Percentiles rank a stretch among this genome's conserved stretches.
Evolutionary conservation across 2,797 vertebrate species (phyloP).

Genomic region (Meriones psammophilus): DNA sequence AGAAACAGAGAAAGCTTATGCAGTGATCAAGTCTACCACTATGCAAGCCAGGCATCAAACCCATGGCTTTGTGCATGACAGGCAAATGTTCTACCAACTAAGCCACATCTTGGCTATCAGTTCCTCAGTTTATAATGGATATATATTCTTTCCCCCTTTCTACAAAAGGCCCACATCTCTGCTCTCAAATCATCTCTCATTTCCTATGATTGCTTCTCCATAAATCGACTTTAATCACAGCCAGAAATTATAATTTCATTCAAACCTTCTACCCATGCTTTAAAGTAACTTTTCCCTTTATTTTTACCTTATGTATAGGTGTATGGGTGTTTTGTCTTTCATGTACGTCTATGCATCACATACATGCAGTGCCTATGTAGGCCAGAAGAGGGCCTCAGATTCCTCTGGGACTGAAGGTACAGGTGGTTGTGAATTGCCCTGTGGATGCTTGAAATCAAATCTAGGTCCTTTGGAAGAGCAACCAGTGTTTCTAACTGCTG

Average conservation of each 20-base stretch:
- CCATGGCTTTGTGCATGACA: background rate
- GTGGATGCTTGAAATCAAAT: background rate
- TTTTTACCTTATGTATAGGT: background rate
- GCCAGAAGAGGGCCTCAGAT: background rate
- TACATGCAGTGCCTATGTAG: background rate
- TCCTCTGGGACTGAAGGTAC: background rate
- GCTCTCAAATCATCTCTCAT: background rate
- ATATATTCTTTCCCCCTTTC: background rate
- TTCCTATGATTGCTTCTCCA: background rate
- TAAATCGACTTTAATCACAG: background rate
- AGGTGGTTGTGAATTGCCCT: background rate
- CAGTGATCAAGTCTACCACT: background rate
- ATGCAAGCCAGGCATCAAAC: background rate
- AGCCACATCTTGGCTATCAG: background rate
- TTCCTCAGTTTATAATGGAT: background rate
- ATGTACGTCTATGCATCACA: background rate
- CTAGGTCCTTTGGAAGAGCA: background rate
- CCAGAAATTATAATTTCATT: background rate
- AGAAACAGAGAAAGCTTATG: too few relatives aligned
- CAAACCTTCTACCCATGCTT: constrained; percentile 25
- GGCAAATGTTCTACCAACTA: background rate
- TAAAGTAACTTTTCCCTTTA: background rate
- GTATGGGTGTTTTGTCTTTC: background rate
- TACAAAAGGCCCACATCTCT: background rate
- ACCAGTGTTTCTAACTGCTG: background rate